These are phyloP conservation scores for Drosophila dunni DNA, from an alignment of 1,140 invertebrate genomes.

Conservation along the genomic window DNA sequence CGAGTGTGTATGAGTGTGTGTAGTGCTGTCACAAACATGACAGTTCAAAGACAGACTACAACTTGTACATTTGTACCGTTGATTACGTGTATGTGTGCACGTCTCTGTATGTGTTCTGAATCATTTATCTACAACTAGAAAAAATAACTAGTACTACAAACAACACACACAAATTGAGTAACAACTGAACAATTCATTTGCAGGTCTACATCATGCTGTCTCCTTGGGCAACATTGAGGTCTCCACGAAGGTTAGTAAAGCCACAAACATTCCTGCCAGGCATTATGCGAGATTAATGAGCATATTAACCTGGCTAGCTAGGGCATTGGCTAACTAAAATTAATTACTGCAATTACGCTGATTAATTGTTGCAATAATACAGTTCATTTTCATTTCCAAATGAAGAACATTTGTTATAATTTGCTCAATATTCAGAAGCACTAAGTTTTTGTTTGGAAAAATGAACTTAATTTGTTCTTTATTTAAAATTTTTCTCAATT, in stretches of 20 bases:
- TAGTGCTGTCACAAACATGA: constrained; percentile 48
- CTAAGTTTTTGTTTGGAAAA: too few relatives aligned
- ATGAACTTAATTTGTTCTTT: too few relatives aligned
- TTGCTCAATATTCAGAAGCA: background rate
- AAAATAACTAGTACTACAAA: constrained; percentile 16
- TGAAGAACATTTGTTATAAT: background rate
- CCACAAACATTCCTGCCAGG: background rate
- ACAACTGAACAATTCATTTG: constrained; percentile 56
- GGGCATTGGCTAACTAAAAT: constrained; percentile 10
- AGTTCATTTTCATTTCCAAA: background rate
- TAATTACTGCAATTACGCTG: constrained; percentile 9
- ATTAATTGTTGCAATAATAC: constrained; percentile 16
- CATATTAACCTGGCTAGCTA: background rate
- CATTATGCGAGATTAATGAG: constrained; percentile 17
- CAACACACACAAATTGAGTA: constrained; percentile 26
- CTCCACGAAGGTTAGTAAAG: constrained; percentile 83
- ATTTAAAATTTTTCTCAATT: too few relatives aligned
- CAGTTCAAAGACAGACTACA: constrained; percentile 49
- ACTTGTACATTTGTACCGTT: constrained; percentile 5
- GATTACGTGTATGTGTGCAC: constrained; percentile 17
- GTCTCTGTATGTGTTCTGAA: constrained; percentile 31
- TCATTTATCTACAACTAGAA: constrained; percentile 38
- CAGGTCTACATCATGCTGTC: constrained; percentile 85
- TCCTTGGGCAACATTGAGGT: constrained; percentile 85
- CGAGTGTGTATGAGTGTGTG: background rate